Percentiles rank a stretch among this genome's conserved stretches.
phyloP scores from a whole-genome alignment of 2,797 vertebrate species.

The Xyrichtys novacula region DNA sequence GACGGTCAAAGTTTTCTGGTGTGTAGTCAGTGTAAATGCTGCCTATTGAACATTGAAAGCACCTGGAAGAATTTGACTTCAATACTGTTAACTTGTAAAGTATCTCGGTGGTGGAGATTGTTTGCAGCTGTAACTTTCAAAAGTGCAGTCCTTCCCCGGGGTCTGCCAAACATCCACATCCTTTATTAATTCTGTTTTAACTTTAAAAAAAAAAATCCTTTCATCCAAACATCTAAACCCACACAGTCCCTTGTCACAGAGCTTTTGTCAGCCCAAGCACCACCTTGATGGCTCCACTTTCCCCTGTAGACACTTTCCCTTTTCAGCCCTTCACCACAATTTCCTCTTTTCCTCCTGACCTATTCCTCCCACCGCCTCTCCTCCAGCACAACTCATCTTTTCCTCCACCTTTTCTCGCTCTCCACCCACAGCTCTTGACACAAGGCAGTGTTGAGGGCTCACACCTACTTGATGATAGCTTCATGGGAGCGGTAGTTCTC shows the following conservation, averaged over 20 bases:
- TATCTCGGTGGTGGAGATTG: background rate
- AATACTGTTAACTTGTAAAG: background rate
- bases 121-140: background rate
- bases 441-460: conserved; percentile 67
- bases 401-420: conserved; percentile 6
- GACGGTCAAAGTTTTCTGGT: too few species aligned
- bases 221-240: background rate
- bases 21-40: background rate
- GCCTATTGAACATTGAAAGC: background rate
- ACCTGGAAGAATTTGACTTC: background rate
- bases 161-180: background rate
- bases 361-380: background rate
- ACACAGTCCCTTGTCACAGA: background rate
- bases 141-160: background rate
- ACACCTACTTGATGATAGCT: conserved; percentile 99
- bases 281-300: background rate
- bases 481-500: conserved; percentile 99
- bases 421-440: conserved; percentile 31
- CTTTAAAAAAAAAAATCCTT: too few species aligned
- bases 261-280: background rate
- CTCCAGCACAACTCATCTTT: background rate
- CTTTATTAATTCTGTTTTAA: background rate
- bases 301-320: background rate
- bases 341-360: background rate
- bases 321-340: background rate